phyloP scores from a whole-genome alignment of 2,797 vertebrate species.

The Acestrorhynchus altus region DNA sequence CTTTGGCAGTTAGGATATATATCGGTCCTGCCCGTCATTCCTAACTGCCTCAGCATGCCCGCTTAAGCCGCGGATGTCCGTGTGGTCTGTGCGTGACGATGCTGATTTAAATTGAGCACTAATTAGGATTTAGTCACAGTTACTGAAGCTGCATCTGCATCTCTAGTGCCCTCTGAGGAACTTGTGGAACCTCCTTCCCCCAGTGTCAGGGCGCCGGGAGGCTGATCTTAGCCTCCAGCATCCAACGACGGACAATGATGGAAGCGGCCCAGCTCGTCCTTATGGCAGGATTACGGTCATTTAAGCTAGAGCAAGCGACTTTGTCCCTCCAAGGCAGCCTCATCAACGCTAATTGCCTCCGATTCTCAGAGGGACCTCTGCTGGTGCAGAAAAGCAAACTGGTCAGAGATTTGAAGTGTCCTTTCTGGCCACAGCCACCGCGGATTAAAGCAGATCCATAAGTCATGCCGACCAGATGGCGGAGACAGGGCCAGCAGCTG shows the following conservation, averaged over 20 bases:
- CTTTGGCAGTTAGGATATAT: conserved; percentile 31
- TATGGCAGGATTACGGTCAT: conserved; percentile 32
- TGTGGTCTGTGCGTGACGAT: conserved; percentile 37
- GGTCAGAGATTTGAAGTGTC: conserved; percentile 17
- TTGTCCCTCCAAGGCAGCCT: conserved; percentile 47
- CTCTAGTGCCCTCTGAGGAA: conserved; percentile 1
- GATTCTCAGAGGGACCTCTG: conserved; percentile 26
- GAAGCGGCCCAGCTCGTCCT: conserved; percentile 20
- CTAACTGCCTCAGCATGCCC: not conserved
- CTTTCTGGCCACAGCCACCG: conserved; percentile 41
- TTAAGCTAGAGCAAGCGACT: not conserved
- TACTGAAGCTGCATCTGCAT: conserved; percentile 22
- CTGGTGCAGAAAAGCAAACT: conserved; percentile 25
- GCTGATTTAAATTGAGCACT: conserved; percentile 29
- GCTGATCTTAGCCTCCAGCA: not conserved
- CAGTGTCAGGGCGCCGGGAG: not conserved
- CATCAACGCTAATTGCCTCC: conserved; percentile 51
- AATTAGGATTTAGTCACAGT: conserved; percentile 51
- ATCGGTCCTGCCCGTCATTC: conserved; percentile 34
- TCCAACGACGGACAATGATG: conserved; percentile 12
- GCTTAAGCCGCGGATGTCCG: conserved; percentile 18
- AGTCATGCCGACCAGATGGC: conserved; percentile 67
- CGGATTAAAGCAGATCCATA: conserved; percentile 67
- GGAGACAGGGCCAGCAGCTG: conserved; percentile 60
- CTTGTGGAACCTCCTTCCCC: not conserved